Evolutionary conservation across 2,888 invertebrate genomes (phyloP), one percentile per base, ranked within the genome.

Genomic region (Cryptocephalus primarius): DNA sequence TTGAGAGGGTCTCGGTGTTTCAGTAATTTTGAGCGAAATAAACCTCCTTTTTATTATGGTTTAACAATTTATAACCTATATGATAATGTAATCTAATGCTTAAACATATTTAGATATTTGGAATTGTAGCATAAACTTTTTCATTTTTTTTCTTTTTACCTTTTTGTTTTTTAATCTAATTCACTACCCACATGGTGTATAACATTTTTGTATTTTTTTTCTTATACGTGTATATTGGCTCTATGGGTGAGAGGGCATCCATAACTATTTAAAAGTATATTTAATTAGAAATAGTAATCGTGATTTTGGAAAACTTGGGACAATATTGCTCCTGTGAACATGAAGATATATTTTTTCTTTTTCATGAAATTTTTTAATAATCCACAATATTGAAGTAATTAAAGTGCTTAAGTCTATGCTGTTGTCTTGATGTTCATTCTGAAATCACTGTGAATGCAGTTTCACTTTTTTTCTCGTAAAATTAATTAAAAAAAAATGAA

Each of bases 171-270:
- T 47, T 47, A 50, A 49, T 34, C 42, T 44, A 55, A 55, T 55
- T 56, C 54, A 51, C 49, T 60, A 53, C 55, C 48, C 49, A 52
- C 55, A 53, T 57, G 62, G 60, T 59, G 60, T 62, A 10, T 40
- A 40, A 40, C 32, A 66, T 61, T 58, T 57, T 58, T 62, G 61
- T 64, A 61, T 58, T 58, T 63, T 60, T 56, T 56, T 59, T 59
- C 58, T 53, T 56, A 57, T 64, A 62, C 64, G 59, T 66, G 64
- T 66, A 63, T 66, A 66, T 66, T 65, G 64, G 65, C 66, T 66
- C 65, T 64, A 59, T 64, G 66, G 66, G 65, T 63, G 61, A 64
- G 60, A 65, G 66, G 65, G 65, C 67, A 66, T 65, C 65, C 63
- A 65, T 50, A 48, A 48, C 32, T 51, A 50, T 48, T 48, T 45